Percentiles rank a stretch among this genome's conserved stretches.
Conservation (phyloP, 1,140 invertebrate genomes). For the Drosophila jambulina region DNA sequence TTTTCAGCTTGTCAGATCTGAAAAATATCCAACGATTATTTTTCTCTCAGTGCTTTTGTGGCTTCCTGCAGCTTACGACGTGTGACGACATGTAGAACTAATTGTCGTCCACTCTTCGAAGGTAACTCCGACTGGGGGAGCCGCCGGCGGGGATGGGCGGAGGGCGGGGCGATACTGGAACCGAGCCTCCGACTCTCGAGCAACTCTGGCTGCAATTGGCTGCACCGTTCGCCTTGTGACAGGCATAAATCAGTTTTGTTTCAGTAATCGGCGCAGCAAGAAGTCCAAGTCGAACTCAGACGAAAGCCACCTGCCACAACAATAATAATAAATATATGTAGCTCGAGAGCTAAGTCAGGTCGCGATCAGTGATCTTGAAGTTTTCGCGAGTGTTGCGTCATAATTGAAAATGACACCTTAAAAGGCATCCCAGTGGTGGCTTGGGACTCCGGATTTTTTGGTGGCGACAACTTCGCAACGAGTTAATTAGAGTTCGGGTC, state of each 20-base stretch:
- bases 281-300: slow-evolving; percentile 61
- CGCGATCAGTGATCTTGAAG: slow-evolving; percentile 37
- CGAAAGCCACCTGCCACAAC: slow-evolving; percentile 19
- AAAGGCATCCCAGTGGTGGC: slow-evolving; percentile 36
- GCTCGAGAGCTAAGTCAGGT: slow-evolving; percentile 1
- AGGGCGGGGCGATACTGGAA: slow-evolving; percentile 26
- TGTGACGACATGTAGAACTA: slow-evolving; percentile 85
- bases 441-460: slow-evolving; percentile 26
- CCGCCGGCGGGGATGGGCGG: background rate
- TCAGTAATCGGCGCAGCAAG: slow-evolving; percentile 80
- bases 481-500: slow-evolving; percentile 72
- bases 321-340: slow-evolving; percentile 9
- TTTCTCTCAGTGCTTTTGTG: slow-evolving; percentile 23
- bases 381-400: slow-evolving; percentile 65
- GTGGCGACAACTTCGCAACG: slow-evolving; percentile 43
- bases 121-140: slow-evolving; percentile 6
- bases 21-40: accelerated
- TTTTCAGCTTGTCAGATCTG: background rate
- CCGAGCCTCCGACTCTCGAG: slow-evolving; percentile 18
- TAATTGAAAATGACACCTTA: slow-evolving; percentile 70
- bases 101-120: slow-evolving; percentile 74
- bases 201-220: slow-evolving; percentile 55
- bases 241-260: slow-evolving; percentile 83
- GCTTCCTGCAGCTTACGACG: slow-evolving; percentile 84
- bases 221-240: slow-evolving; percentile 72